phyloP scores from a whole-genome alignment of 2,797 vertebrate genomes.

The Periophthalmus magnuspinnatus region DNA sequence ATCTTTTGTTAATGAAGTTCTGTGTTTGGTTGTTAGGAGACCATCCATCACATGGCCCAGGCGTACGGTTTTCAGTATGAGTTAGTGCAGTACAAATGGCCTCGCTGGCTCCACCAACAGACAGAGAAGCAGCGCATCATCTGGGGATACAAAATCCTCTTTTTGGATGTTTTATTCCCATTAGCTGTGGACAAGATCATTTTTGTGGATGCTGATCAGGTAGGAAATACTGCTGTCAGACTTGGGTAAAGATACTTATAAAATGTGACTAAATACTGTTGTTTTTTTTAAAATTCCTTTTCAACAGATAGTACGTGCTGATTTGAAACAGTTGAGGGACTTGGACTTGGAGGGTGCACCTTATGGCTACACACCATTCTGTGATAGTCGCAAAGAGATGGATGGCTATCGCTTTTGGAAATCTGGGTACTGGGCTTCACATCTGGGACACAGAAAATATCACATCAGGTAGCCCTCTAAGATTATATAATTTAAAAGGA shows the following conservation, averaged over 20 bases:
- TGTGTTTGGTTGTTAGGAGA: constrained; percentile 75
- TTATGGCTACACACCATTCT: constrained; percentile 97
- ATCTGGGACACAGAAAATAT: constrained; percentile 93
- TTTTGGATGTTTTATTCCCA: constrained; percentile 96
- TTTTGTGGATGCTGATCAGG: constrained; percentile 98
- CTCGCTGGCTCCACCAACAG: constrained; percentile 93
- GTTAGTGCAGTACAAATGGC: constrained; percentile 96
- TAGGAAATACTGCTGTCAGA: constrained; percentile 41
- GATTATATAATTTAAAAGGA: background rate
- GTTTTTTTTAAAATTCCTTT: background rate
- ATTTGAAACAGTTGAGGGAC: constrained; percentile 93
- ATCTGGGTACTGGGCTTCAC: constrained; percentile 97
- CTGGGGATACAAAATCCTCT: constrained; percentile 99
- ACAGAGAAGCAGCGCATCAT: constrained; percentile 97
- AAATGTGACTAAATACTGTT: background rate
- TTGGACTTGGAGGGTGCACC: constrained; percentile 94
- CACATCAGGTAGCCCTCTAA: constrained; percentile 87
- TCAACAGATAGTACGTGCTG: constrained; percentile 92
- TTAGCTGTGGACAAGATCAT: constrained; percentile 95
- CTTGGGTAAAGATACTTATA: background rate
- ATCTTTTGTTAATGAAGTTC: constrained; percentile 2
- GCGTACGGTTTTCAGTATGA: constrained; percentile 93
- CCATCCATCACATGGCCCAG: constrained; percentile 92
- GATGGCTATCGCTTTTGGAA: constrained; percentile 99
- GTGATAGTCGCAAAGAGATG: constrained; percentile 95